These are phyloP conservation scores for Lithophane leautieri DNA, from an alignment of 2,888 invertebrate species.

Conservation along the genomic window DNA sequence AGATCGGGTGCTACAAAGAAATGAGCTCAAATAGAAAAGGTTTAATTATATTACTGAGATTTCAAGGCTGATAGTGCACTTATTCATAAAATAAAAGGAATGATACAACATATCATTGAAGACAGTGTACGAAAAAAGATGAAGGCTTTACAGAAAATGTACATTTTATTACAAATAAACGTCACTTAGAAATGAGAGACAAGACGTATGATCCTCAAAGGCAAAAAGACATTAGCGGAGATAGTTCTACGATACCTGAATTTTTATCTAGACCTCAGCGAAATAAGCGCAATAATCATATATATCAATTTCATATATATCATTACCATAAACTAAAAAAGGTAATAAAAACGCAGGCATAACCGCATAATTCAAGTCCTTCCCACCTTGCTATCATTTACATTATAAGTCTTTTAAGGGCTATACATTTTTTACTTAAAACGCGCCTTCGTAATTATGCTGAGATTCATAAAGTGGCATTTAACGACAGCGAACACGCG, in stretches of 20 bases:
- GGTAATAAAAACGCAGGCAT: slow-evolving; percentile 52
- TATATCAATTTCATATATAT: slow-evolving; percentile 60
- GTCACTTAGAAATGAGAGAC: slow-evolving; percentile 45
- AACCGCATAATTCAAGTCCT: slow-evolving; percentile 54
- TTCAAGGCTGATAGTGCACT: too few relatives aligned
- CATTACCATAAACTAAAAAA: slow-evolving; percentile 56
- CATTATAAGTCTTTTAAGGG: slow-evolving; percentile 48
- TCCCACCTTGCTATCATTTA: slow-evolving; percentile 47
- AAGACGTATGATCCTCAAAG: slow-evolving; percentile 54
- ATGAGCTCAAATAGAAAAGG: neutral
- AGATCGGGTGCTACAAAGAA: neutral
- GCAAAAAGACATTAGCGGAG: slow-evolving; percentile 60
- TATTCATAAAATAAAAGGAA: neutral
- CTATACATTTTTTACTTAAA: slow-evolving; percentile 59
- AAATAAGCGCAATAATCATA: slow-evolving; percentile 44
- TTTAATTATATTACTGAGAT: neutral
- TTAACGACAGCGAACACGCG: slow-evolving; percentile 69
- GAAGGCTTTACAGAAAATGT: slow-evolving; percentile 10
- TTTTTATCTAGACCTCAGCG: slow-evolving; percentile 54
- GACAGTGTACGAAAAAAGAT: slow-evolving; percentile 11
- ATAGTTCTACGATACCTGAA: slow-evolving; percentile 55
- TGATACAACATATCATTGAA: neutral
- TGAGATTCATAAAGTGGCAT: slow-evolving; percentile 60
- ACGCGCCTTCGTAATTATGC: slow-evolving; percentile 47
- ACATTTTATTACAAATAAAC: slow-evolving; percentile 55